These are phyloP conservation scores for Thereva nobilitata DNA, from an alignment of 2,888 invertebrate genomes.

Conservation along the genomic window DNA sequence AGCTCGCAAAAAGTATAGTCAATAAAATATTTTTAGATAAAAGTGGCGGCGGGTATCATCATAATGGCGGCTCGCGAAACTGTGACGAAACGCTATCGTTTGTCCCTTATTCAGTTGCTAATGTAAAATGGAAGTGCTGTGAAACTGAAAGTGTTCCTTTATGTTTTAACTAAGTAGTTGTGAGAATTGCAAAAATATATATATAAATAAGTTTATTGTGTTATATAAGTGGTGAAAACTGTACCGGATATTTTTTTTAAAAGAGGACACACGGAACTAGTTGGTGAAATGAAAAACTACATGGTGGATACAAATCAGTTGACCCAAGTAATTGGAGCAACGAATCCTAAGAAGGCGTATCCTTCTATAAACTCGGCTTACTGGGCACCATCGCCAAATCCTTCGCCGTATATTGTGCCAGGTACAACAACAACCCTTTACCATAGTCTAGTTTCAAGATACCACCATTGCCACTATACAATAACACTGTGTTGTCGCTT, in stretches of 20 bases:
- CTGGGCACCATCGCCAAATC: slow-evolving; percentile 80
- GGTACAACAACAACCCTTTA: slow-evolving; percentile 59
- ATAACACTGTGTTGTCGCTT: too few relatives aligned
- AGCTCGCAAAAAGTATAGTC: too few relatives aligned
- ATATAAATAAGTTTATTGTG: background rate
- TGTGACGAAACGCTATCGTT: slow-evolving; percentile 18
- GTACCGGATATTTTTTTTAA: slow-evolving; percentile 7
- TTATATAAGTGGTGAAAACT: background rate
- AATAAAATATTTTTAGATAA: too few relatives aligned
- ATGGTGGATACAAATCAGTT: slow-evolving; percentile 14
- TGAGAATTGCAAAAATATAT: background rate
- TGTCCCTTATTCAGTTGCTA: slow-evolving; percentile 26
- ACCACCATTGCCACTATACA: too few relatives aligned
- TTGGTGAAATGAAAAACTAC: slow-evolving; percentile 26
- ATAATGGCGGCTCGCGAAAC: background rate
- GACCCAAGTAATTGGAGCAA: slow-evolving; percentile 8
- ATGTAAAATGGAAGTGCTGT: slow-evolving; percentile 30
- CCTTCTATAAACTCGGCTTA: slow-evolving; percentile 82
- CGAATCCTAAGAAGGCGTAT: slow-evolving; percentile 61
- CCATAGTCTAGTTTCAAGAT: too few relatives aligned
- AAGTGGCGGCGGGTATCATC: too few relatives aligned
- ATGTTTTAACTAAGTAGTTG: slow-evolving; percentile 3
- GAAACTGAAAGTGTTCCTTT: slow-evolving; percentile 15
- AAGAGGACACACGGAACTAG: background rate
- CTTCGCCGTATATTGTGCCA: slow-evolving; percentile 81